Conservation (phyloP, 2,113 vertebrate genomes). For the Orthonyx spaldingii region DNA sequence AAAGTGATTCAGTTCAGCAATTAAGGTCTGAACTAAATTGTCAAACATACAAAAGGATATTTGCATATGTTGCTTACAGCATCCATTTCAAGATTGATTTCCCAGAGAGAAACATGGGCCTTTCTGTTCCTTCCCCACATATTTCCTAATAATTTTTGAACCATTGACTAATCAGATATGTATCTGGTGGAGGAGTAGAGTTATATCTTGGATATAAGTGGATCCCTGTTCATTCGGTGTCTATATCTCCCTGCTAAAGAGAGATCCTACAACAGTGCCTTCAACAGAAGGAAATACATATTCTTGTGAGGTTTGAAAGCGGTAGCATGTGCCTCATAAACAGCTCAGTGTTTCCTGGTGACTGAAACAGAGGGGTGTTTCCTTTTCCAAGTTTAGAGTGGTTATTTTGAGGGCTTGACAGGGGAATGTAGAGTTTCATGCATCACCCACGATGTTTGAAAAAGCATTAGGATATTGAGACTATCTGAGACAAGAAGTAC, state of each 20-base stretch:
- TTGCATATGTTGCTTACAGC: not conserved
- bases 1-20: slow-evolving; percentile 26
- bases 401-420: slow-evolving; percentile 50
- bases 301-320: not conserved
- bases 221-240: not conserved
- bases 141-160: not conserved
- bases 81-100: not conserved
- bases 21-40: slow-evolving; percentile 29
- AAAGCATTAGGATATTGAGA: slow-evolving; percentile 36
- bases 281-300: not conserved
- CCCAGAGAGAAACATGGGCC: not conserved
- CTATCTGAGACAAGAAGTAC: slow-evolving; percentile 12
- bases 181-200: not conserved
- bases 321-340: not conserved
- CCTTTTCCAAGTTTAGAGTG: slow-evolving; percentile 19
- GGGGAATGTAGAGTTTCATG: slow-evolving; percentile 21
- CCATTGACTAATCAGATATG: not conserved
- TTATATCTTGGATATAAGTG: not conserved
- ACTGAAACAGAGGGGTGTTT: slow-evolving; percentile 24
- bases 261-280: not conserved
- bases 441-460: slow-evolving; percentile 21
- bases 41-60: not conserved
- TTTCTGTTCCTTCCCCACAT: not conserved
- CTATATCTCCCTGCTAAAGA: not conserved
- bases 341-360: not conserved